These are phyloP conservation scores for Sebastes flavidus DNA, from an alignment of 2,797 vertebrate species.

Conservation along the genomic window DNA sequence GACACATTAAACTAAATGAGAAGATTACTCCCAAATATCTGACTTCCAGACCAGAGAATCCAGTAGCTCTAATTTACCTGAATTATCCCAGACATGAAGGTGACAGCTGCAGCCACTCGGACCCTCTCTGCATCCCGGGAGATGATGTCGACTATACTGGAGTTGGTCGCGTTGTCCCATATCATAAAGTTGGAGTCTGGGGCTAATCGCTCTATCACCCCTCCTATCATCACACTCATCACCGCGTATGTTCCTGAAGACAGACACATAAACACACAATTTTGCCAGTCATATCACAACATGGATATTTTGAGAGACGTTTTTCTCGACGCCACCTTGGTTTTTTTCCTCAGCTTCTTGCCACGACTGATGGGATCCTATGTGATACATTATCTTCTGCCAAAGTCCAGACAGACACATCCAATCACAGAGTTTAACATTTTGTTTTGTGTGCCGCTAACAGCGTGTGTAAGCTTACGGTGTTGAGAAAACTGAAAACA, in stretches of 20 bases:
- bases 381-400: not conserved
- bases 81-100: conserved; percentile 89
- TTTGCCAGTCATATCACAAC: not conserved
- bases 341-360: too few relatives aligned
- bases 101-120: conserved; percentile 87
- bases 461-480: too few relatives aligned
- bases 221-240: conserved; percentile 96
- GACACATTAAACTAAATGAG: not conserved
- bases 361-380: not conserved
- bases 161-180: conserved; percentile 74
- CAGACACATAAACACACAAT: not conserved
- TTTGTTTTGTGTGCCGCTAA: too few relatives aligned
- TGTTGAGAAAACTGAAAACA: too few relatives aligned
- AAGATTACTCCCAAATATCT: not conserved
- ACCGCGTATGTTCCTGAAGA: conserved; percentile 91
- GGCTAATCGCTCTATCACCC: conserved; percentile 87
- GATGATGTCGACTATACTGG: conserved; percentile 50
- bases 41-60: not conserved
- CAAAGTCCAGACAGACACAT: too few relatives aligned
- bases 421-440: too few relatives aligned
- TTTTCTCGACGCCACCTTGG: not conserved
- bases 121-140: conserved; percentile 79
- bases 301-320: not conserved
- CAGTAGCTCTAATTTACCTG: conserved; percentile 82
- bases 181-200: conserved; percentile 82